These are phyloP conservation scores for Muscicapa adusta DNA, from an alignment of 2,113 vertebrate species.

Conservation along the genomic window DNA sequence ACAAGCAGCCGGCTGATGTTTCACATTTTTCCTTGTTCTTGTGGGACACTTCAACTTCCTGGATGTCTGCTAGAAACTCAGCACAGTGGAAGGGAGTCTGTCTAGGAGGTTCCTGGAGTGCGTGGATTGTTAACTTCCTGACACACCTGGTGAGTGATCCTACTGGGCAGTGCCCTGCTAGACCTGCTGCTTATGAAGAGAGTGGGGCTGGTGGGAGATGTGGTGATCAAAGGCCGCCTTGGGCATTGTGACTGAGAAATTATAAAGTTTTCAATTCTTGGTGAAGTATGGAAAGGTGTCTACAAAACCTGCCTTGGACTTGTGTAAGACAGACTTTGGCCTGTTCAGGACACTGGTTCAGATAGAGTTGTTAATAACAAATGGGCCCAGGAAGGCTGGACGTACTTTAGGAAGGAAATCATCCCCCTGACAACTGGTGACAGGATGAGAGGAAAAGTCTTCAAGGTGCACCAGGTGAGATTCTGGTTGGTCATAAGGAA, in stretches of 20 bases:
- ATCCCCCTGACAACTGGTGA: background rate
- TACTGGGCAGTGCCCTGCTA: background rate
- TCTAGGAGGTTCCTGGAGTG: background rate
- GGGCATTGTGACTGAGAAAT: background rate
- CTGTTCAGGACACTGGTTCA: background rate
- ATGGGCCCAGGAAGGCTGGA: background rate
- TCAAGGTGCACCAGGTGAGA: background rate
- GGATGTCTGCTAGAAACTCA: background rate
- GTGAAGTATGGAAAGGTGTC: background rate
- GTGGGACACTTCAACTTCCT: background rate
- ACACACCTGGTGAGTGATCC: background rate
- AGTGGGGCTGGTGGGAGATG: background rate
- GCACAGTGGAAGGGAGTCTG: background rate
- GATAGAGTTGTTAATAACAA: background rate
- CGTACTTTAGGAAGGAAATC: background rate
- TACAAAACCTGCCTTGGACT: background rate
- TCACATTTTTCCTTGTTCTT: background rate
- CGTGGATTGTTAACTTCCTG: background rate
- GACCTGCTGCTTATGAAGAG: background rate
- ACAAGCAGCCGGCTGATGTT: background rate
- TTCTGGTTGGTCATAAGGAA: background rate
- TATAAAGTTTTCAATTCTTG: fast-evolving
- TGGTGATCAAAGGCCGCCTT: fast-evolving
- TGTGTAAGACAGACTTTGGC: background rate
- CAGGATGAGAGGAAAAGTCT: background rate